Evolutionary conservation across 2,888 invertebrate species (phyloP).

Genomic region (Junonia oenone): DNA sequence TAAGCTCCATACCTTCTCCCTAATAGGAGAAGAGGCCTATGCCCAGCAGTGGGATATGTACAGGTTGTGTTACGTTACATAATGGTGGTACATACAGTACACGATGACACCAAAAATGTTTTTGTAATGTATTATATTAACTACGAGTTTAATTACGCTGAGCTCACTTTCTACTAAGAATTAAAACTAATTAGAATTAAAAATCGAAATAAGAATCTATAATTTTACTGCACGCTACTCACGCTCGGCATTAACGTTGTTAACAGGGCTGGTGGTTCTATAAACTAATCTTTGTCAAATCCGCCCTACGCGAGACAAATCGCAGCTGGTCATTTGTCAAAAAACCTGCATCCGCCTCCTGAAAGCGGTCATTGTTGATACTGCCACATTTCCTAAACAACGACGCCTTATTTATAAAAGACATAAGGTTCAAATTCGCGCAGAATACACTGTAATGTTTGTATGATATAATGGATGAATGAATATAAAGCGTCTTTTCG

Average conservation of each 20-base stretch:
- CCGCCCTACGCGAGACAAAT: constrained; percentile 76
- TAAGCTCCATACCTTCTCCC: no score
- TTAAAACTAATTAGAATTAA: neutral
- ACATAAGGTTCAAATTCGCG: constrained; percentile 39
- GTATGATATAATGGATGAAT: constrained; percentile 41
- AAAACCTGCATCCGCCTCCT: constrained; percentile 75
- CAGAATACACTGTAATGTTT: constrained; percentile 20
- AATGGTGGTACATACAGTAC: no score
- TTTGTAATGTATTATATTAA: no score
- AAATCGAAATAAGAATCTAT: neutral
- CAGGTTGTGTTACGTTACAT: no score
- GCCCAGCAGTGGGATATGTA: no score
- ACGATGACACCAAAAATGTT: no score
- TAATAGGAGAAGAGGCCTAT: no score
- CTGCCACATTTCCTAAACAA: constrained; percentile 35
- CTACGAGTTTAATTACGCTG: no score
- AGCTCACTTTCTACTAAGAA: neutral
- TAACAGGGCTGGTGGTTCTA: neutral
- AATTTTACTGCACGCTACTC: neutral
- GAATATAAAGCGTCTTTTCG: constrained; percentile 42
- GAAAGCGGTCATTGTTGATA: constrained; percentile 65
- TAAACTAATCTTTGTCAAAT: constrained; percentile 48
- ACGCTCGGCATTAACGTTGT: neutral
- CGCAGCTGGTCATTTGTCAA: constrained; percentile 77
- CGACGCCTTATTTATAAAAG: constrained; percentile 35